These are phyloP conservation scores for Sebastes glaucus DNA, from an alignment of 2,797 vertebrate genomes.

Conservation along the genomic window DNA sequence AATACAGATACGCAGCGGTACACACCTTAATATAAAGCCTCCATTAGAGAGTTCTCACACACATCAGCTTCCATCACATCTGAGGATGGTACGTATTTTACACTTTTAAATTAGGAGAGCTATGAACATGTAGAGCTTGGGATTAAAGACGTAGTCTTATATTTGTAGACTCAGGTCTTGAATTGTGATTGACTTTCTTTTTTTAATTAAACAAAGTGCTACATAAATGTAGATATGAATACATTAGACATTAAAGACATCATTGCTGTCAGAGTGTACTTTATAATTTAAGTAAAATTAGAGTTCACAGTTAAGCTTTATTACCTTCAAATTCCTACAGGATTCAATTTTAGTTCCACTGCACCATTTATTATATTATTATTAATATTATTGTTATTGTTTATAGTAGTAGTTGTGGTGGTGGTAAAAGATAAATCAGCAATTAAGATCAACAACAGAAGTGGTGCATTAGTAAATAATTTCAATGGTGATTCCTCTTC, in stretches of 20 bases:
- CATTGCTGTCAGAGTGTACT: neutral
- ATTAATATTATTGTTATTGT: neutral
- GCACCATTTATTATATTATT: neutral
- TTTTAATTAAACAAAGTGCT: neutral
- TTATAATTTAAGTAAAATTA: neutral
- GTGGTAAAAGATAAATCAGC: neutral
- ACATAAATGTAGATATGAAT: neutral
- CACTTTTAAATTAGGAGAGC: neutral
- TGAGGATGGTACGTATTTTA: conserved; percentile 54
- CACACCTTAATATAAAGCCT: conserved; percentile 30
- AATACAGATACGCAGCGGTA: neutral
- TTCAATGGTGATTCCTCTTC: neutral
- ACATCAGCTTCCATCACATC: neutral
- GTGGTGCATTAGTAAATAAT: neutral
- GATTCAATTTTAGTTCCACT: neutral
- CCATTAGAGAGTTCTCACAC: neutral
- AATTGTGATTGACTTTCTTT: neutral
- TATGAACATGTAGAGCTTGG: neutral
- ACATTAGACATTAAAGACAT: neutral
- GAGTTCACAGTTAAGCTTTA: neutral
- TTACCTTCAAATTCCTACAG: neutral
- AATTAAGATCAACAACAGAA: neutral
- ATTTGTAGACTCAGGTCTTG: neutral
- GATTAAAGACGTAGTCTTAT: neutral
- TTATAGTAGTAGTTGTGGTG: neutral